phyloP scores from a whole-genome alignment of 53 echinoderm and acorn worm genomes.

The Antedon mediterranea region DNA sequence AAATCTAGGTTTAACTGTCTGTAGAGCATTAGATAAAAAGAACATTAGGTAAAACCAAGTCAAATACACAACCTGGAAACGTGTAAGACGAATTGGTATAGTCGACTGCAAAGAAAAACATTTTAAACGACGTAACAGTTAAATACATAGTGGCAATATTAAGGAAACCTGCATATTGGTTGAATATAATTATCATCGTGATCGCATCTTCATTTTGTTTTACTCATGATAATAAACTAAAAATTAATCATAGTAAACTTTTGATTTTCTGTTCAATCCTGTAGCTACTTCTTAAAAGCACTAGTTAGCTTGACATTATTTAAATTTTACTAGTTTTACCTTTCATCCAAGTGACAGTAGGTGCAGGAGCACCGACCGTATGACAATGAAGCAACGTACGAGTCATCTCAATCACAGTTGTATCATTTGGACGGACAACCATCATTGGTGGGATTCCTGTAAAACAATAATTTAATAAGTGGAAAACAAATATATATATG shows the following conservation, averaged over 20 bases:
- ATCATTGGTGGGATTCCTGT: conserved; percentile 69
- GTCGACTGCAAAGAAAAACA: neutral
- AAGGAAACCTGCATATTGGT: no score
- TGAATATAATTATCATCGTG: no score
- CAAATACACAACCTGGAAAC: neutral
- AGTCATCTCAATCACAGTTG: conserved; percentile 41
- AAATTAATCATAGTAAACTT: no score
- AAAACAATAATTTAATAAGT: no score
- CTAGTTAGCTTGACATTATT: neutral
- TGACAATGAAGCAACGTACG: conserved; percentile 37
- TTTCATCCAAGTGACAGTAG: conserved; percentile 53
- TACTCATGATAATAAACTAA: no score
- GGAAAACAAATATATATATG: no score
- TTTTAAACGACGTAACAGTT: no score
- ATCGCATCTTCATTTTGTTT: no score
- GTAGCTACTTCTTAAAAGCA: no score
- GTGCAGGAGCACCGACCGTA: conserved; percentile 57
- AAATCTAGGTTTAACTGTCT: no score
- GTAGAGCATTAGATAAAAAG: neutral
- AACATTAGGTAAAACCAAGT: neutral
- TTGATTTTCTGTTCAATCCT: no score
- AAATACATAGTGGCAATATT: no score
- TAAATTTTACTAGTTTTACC: conserved; percentile 19
- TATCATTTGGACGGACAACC: conserved; percentile 38
- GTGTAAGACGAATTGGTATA: neutral